These are phyloP conservation scores for Caenorhabditis sp. DNA, from an alignment of 2,888 invertebrate species.

Conservation along the genomic window DNA sequence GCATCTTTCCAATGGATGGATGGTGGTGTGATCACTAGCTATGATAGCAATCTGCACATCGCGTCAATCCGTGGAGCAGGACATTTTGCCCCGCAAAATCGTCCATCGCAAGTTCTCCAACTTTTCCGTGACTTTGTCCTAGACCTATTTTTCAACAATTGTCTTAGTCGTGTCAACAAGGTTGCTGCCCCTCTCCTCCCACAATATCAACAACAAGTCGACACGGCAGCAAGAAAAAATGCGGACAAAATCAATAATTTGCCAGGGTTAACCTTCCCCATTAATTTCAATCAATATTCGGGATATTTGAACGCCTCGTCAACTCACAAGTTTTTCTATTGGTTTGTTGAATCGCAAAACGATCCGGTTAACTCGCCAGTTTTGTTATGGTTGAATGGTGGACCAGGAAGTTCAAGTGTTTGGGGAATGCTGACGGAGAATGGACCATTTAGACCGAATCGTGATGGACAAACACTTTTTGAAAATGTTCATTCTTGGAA, in stretches of 20 bases:
- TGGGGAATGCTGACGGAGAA: slow-evolving; percentile 72
- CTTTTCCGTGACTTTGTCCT: slow-evolving; percentile 40
- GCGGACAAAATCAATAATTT: slow-evolving; percentile 41
- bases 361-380: slow-evolving; percentile 40
- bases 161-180: slow-evolving; percentile 40
- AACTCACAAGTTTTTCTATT: slow-evolving; percentile 45
- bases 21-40: slow-evolving; percentile 38
- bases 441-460: slow-evolving; percentile 71
- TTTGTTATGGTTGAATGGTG: slow-evolving; percentile 61
- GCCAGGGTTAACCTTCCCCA: slow-evolving; percentile 48
- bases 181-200: slow-evolving; percentile 34
- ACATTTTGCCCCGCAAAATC: slow-evolving; percentile 39
- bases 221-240: slow-evolving; percentile 11
- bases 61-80: slow-evolving; percentile 45
- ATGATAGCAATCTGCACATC: slow-evolving; percentile 30
- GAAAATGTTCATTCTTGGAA: slow-evolving; percentile 66
- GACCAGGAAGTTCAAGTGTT: slow-evolving; percentile 45
- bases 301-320: slow-evolving; percentile 50
- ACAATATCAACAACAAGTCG: slow-evolving; percentile 25
- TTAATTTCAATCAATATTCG: slow-evolving; percentile 55
- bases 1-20: slow-evolving; percentile 37
- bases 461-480: slow-evolving; percentile 52
- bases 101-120: slow-evolving; percentile 47
- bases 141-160: slow-evolving; percentile 34
- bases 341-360: slow-evolving; percentile 50